Evolutionary conservation across 2,888 invertebrate species (phyloP).

Genomic region (Spodoptera exigua): DNA sequence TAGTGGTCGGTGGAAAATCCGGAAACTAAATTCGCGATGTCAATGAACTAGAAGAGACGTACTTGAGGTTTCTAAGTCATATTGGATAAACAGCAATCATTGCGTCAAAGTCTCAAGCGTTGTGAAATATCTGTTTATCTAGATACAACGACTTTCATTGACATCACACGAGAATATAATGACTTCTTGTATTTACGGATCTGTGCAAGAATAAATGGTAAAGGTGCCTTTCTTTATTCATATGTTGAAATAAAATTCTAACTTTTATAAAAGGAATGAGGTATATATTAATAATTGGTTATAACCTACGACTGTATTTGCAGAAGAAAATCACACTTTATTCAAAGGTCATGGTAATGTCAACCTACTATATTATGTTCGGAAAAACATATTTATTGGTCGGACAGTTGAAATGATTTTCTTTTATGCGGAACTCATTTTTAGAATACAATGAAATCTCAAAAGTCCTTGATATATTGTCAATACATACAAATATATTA

Average conservation of each 20-base stretch:
- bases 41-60: slow-evolving; percentile 31
- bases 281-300: neutral
- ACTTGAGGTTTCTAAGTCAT: slow-evolving; percentile 26
- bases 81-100: slow-evolving; percentile 23
- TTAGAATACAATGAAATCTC: too few species aligned
- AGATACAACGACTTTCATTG: slow-evolving; percentile 28
- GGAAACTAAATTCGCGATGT: slow-evolving; percentile 21
- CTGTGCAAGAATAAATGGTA: neutral
- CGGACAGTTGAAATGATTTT: too few species aligned
- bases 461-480: too few species aligned
- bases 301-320: slow-evolving; percentile 20
- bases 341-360: too few species aligned
- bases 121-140: slow-evolving; percentile 36
- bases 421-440: too few species aligned
- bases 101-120: slow-evolving; percentile 28
- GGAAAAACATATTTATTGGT: too few species aligned
- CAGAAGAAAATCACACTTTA: neutral
- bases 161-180: slow-evolving; percentile 18
- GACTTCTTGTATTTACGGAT: slow-evolving; percentile 2
- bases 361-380: too few species aligned
- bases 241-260: slow-evolving; percentile 5
- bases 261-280: neutral
- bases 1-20: slow-evolving; percentile 7
- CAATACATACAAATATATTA: slow-evolving; percentile 9
- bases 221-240: slow-evolving; percentile 23